phyloP scores from a whole-genome alignment of 1,140 invertebrate genomes.

The Lanistes nyassanus region DNA sequence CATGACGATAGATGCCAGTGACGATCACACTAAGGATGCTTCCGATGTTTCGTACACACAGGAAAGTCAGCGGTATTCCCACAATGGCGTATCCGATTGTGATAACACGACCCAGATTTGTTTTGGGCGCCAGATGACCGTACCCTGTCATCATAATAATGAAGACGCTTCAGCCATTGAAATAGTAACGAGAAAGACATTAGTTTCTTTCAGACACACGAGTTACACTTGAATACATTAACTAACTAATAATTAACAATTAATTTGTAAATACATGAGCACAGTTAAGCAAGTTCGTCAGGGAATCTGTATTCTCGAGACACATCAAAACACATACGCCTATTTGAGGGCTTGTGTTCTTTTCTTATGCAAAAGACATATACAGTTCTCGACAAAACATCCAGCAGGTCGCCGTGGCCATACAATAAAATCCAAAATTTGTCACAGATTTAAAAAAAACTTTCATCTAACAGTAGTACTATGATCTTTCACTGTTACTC shows the following conservation, averaged over 20 bases:
- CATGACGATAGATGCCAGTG: conserved; percentile 72
- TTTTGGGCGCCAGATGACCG: conserved; percentile 90
- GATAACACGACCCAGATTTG: conserved; percentile 86
- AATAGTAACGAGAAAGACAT: background rate
- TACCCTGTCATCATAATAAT: conserved; percentile 76
- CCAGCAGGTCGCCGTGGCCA: background rate
- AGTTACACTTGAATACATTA: background rate
- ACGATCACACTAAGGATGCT: conserved; percentile 93
- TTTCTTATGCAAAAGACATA: background rate
- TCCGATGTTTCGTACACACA: conserved; percentile 90
- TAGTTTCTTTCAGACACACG: background rate
- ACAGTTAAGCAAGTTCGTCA: background rate
- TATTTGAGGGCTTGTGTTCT: background rate
- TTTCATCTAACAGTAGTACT: too few relatives aligned
- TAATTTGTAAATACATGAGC: background rate
- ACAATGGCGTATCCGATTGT: conserved; percentile 95
- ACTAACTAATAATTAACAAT: background rate
- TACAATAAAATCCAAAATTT: background rate
- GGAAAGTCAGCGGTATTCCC: conserved; percentile 93
- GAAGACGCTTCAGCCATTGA: background rate
- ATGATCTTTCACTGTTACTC: too few relatives aligned
- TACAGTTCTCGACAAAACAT: background rate
- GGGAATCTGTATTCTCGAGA: background rate
- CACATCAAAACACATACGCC: background rate
- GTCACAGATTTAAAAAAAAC: background rate